Evolutionary conservation across 2,797 vertebrate genomes (phyloP), one percentile per base, ranked within the genome.

Genomic region (Yasuhikotakia modesta): DNA sequence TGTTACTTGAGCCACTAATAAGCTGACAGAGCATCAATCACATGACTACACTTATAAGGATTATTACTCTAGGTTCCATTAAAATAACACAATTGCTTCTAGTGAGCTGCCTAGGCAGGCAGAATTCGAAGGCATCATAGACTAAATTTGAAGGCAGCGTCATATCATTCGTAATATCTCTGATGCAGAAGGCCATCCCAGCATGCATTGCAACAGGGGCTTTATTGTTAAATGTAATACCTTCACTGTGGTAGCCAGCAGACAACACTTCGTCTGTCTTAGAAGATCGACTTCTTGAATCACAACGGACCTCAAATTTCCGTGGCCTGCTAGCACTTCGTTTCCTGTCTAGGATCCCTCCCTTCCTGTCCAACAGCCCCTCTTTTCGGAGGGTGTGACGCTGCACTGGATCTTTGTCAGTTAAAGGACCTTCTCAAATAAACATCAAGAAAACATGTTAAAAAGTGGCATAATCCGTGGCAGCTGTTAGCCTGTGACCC

Each of bases 231-330:
- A 73, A 73, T 68, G 73, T 84, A 93, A 91, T 95, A 96, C 97
- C 97, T 95, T 98, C 97, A 68, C 97, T 98, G 85, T 99, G 97
- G 90, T 98, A 99, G 76, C 96, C 96, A 27, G 95, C 95, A 12
- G 94, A 92, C 35, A 94, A 94, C 60, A 89, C 88, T 86, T 97
- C 95, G 74, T 96, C 94, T 0, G 91, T 90, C 91, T 95, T 97
- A 87, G 87, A 79, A 70, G 86, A 65, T 30, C 85, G 87, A 66
- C 72, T 85, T 45, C 81, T 83, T 30, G 27, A 78, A 71, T 78
- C 76, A 27, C 32, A 12, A 50, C 68, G 57, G 55, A 81, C 84
- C 39, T 89, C 89, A 13, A 83, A 81, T 66, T 90, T 92, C 67
- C 92, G 89, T 77, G 91, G 88, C 1, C 95, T 93, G 84, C 94